phyloP scores from a whole-genome alignment of 2,888 invertebrate genomes.

The Dichetophora obliterata region DNA sequence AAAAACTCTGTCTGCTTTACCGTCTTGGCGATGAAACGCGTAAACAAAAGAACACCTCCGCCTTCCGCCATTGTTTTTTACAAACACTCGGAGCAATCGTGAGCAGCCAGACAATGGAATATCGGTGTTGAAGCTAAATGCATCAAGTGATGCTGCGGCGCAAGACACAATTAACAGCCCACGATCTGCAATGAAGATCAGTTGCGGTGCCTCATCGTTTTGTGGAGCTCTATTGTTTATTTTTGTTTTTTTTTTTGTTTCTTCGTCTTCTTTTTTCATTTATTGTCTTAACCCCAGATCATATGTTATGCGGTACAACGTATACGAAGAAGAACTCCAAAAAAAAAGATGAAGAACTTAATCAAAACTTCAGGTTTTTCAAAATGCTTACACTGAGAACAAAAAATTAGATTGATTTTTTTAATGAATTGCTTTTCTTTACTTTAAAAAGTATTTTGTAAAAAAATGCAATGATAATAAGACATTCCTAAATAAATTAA shows the following conservation, averaged over 20 bases:
- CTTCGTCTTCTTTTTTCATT: conserved; percentile 3
- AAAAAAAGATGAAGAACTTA: too few relatives aligned
- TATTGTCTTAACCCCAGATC: not conserved
- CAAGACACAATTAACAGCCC: conserved; percentile 34
- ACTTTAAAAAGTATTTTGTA: too few relatives aligned
- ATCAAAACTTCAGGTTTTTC: too few relatives aligned
- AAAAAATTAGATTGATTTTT: too few relatives aligned
- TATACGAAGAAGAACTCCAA: too few relatives aligned
- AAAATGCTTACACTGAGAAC: too few relatives aligned
- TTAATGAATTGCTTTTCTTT: too few relatives aligned
- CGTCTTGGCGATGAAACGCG: conserved; percentile 11
- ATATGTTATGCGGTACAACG: too few relatives aligned
- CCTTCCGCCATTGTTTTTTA: conserved; percentile 1
- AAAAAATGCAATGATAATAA: too few relatives aligned
- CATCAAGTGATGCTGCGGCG: not conserved
- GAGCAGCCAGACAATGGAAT: too few relatives aligned
- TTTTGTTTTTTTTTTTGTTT: conserved; percentile 9
- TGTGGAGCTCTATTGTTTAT: conserved; percentile 19
- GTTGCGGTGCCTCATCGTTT: conserved; percentile 19
- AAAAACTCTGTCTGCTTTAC: conserved; percentile 5
- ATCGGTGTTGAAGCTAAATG: not conserved
- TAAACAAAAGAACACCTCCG: conserved; percentile 29
- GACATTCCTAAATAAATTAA: too few relatives aligned
- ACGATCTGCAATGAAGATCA: conserved; percentile 35
- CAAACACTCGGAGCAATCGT: not conserved